Percentiles rank a stretch among this genome's conserved stretches.
These are phyloP conservation scores for Zoanthus sociatus DNA, from an alignment of 92 coral and sea anemone species.

Conservation along the genomic window DNA sequence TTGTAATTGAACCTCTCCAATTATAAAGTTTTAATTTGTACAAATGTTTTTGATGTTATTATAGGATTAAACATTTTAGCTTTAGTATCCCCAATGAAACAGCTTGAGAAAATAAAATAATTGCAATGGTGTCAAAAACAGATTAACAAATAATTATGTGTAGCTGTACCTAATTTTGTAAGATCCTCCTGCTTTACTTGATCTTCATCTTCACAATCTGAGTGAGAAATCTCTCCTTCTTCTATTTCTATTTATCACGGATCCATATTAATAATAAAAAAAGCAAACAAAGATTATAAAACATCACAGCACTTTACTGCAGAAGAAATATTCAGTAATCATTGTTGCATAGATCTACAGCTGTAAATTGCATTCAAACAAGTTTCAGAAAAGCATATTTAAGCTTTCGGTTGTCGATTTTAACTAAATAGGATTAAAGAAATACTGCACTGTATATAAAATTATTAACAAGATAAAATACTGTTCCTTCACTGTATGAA, in stretches of 20 bases:
- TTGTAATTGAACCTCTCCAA: no score
- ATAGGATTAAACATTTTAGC: no score
- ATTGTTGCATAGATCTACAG: background rate
- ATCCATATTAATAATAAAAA: no score
- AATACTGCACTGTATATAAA: no score
- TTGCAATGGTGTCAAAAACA: background rate
- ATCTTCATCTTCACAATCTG: constrained; percentile 88
- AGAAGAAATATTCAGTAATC: background rate
- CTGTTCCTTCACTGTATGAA: background rate
- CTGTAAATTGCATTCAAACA: background rate
- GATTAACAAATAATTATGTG: background rate
- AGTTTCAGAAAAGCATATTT: background rate
- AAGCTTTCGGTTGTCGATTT: background rate
- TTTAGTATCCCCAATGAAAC: background rate
- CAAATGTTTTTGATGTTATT: no score
- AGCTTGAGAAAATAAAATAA: background rate
- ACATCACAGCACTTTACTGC: background rate
- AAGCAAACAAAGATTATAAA: no score
- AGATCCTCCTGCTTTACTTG: constrained; percentile 68
- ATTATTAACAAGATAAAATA: background rate
- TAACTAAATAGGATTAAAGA: background rate
- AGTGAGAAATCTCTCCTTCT: constrained; percentile 67
- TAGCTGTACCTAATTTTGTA: constrained; percentile 77
- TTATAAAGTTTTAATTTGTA: no score
- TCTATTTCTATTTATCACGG: constrained; percentile 35